Base-by-base conservation (phyloP, 1,140 invertebrate species). In the Cotesia typhae region DNA sequence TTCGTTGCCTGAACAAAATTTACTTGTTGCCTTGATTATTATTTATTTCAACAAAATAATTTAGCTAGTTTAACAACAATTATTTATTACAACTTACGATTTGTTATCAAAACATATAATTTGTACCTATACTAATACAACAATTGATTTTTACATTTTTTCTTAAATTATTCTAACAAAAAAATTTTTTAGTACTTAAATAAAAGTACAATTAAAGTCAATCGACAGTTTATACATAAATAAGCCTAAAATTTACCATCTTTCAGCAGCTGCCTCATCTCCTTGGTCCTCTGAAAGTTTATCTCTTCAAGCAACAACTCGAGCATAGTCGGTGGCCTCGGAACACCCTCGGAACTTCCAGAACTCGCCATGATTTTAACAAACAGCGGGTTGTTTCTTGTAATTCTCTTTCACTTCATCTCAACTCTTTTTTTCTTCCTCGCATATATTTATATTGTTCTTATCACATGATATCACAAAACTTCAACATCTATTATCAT, bases 271-370 rank as follows among this genome's bases (percentile, higher is more conserved):
- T 95, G 94, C 55, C 94, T 87, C 90, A 95, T 94, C 86, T 96
- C 94, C 84, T 96, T 95, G 4, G 94, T 94, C 65, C 95, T 89
- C 82, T 96, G 94, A 80, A 96, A 96, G 83, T 94, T 95, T 72
- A 96, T 96, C 83, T 96, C 95, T 80, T 96, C 94, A 17, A 96
- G 87, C 28, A 96, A 87, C 79, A 95, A 94, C 81, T 96, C 94
- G 73, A 96, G 83, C 82, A 92, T 90, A n/a, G 92, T 94, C 12
- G 93, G 90, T 37, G 90, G 88, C 80, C 90, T 90, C 51, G 92
- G 79, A 55, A 90, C 87, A 59, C 88, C 85, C 7, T 90, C 88
- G 38, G 83, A 83, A 74, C 82, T 80, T 63, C 81, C 76, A 59
- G 85, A 70, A 67, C 77, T 83, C 0, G 83, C 83, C 81, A 87